Base-by-base conservation (phyloP, 2,113 vertebrate genomes). In the Chitala chitala region DNA sequence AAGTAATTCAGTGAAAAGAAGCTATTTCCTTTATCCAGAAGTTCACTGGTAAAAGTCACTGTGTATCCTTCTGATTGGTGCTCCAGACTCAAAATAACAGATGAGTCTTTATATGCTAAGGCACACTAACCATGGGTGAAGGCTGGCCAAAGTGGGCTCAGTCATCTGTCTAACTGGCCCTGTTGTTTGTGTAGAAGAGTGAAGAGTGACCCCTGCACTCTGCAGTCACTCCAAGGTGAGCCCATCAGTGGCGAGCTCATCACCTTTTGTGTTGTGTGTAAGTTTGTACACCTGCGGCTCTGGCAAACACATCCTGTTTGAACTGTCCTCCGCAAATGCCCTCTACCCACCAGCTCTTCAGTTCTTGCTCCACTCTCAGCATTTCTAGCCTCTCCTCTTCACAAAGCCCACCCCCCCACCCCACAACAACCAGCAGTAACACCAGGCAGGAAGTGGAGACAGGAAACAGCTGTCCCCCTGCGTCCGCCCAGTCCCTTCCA, bases 401-500 rank as follows among this genome's bases (percentile, higher is more conserved):
- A n/a, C n/a, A n/a, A 38, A 29, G 36, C 50, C 44, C 61, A 42
- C 61, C 36, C 1, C 69, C 64, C 56, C 59, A 24, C 24, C 26
- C 53, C 17, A 3, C 24, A 31, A 58, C 63, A 13, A 5, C 59
- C 64, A 15, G 26, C 74, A 38, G 40, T 53, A 46, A 76, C 78
- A 61, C 65, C 63, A 77, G 78, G 82, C 87, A 88, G 90, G 87
- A 91, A 90, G 84, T 79, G 79, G 86, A 85, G 78, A 78, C 86
- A 89, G 92, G 91, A 93, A 91, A 83, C 92, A 92, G 91, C 90
- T 91, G 90, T 83, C 82, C 81, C 64, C 85, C 74, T 69, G 74
- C 81, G 78, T 92, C 91, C 89, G 87, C 78, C 79, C 61, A 20
- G 76, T 63, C 72, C 74, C 71, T 55, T 74, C 91, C 91, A 93